Conservation (phyloP, 2,888 invertebrate genomes). For the Amphipyra tragopoginis region DNA sequence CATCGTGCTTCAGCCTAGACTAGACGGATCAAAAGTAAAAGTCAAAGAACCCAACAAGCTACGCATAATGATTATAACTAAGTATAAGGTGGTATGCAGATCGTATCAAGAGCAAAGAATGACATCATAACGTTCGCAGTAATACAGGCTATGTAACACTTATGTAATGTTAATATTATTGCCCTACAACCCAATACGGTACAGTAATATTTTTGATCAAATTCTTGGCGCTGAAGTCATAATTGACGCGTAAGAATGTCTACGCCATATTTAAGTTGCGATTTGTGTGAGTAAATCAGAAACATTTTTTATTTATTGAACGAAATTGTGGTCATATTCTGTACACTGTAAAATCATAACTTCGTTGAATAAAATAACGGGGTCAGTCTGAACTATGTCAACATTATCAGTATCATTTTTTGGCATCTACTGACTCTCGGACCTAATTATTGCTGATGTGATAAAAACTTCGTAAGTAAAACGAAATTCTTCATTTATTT, state of each 20-base stretch:
- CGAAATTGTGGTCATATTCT: not conserved
- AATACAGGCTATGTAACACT: slow-evolving; percentile 29
- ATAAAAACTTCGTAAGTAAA: slow-evolving; percentile 25
- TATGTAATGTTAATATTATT: slow-evolving; percentile 26
- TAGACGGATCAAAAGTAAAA: slow-evolving; percentile 49
- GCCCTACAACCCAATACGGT: slow-evolving; percentile 12
- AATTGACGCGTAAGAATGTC: too few species aligned
- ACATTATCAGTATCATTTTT: slow-evolving; percentile 1
- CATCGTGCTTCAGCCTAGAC: slow-evolving; percentile 13
- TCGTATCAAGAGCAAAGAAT: slow-evolving; percentile 38
- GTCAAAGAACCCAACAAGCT: slow-evolving; percentile 23
- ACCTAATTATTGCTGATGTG: not conserved
- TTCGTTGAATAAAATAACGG: too few species aligned
- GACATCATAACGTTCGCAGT: slow-evolving; percentile 25
- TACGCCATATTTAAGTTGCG: too few species aligned
- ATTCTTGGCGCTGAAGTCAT: not conserved
- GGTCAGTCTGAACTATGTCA: not conserved
- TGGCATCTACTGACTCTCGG: not conserved
- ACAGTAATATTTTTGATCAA: slow-evolving; percentile 6
- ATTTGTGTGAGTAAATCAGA: too few species aligned
- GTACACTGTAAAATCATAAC: too few species aligned
- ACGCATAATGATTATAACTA: slow-evolving; percentile 33
- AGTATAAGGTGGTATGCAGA: slow-evolving; percentile 45
- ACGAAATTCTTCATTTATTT: not conserved
- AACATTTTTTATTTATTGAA: not conserved